phyloP scores from a whole-genome alignment of 2,888 invertebrate species.

The Cosmorhoe ocellata region DNA sequence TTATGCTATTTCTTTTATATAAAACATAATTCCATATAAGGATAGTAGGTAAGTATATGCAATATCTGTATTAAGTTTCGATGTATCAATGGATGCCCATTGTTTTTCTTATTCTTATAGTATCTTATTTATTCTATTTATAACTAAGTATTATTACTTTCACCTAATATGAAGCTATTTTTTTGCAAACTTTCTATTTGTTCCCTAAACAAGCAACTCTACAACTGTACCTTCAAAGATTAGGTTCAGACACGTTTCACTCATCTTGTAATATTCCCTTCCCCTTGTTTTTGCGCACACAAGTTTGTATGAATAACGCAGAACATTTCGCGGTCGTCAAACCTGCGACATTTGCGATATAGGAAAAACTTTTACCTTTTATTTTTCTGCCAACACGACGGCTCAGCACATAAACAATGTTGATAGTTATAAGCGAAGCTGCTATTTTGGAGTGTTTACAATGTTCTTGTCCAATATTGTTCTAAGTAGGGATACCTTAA shows the following conservation, averaged over 20 bases:
- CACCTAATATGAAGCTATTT: too few relatives aligned
- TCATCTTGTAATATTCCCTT: constrained; percentile 9
- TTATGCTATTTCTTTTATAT: too few relatives aligned
- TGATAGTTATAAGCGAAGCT: background rate
- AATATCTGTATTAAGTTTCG: too few relatives aligned
- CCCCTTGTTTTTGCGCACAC: constrained; percentile 17
- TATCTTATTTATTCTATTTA: too few relatives aligned
- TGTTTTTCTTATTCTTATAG: too few relatives aligned
- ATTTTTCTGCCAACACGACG: constrained; percentile 17
- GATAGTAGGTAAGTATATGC: too few relatives aligned
- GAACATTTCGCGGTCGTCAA: constrained; percentile 20
- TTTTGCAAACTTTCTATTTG: too few relatives aligned
- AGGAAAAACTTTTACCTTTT: constrained; percentile 16
- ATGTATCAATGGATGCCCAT: too few relatives aligned
- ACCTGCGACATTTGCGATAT: constrained; percentile 19
- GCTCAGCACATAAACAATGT: constrained; percentile 17
- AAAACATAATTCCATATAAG: too few relatives aligned
- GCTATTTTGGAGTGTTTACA: constrained; percentile 1
- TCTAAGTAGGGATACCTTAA: background rate
- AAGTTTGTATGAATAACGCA: constrained; percentile 18
- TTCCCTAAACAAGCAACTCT: background rate
- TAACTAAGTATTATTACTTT: too few relatives aligned
- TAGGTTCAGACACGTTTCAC: constrained; percentile 2
- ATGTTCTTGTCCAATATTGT: background rate
- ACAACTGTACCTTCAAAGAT: background rate